Base-by-base conservation (phyloP, 2,888 invertebrate species). In the Andrena haemorrhoa region DNA sequence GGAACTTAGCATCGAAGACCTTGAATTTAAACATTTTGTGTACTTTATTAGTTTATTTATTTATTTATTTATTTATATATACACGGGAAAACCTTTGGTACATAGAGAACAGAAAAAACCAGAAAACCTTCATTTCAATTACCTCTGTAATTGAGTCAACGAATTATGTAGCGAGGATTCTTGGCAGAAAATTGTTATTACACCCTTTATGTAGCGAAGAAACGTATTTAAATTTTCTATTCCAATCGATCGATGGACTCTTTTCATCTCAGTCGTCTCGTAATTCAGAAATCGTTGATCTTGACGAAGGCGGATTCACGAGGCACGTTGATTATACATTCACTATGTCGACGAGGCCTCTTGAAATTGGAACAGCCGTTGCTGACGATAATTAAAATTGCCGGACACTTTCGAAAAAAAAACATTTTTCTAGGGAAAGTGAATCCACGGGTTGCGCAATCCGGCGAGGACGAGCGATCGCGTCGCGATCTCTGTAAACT, bases 341-440 rank as follows among this genome's bases (percentile, higher is more conserved):
- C 31, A 61, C 0, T n/a, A 2, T 6, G n/a, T 10, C 3, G 4
- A 23, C 26, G 33, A 61, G 6, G 4, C n/a, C 23, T 10, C 23
- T 58, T 2, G 35, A 7, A 33, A n/a, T 12, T 6, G 29, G 33
- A 60, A 12, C n/a, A 7, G 1, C 23, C 23, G n/a, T 20, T 12
- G 16, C 23, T 31, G 12, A 7, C 10, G 26, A 63, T 20, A 73
- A 80, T 80, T 80, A 80, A 78, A 68, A 47, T 35, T 23, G 8
- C 2, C 23, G 49, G 31, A 23, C 29, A 65, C 82, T 81, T 76
- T 76, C 82, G 70, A 72, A 82, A 81, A 76, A 76, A 60, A 56
- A 41, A 26, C n/a, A 78, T 74, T 51, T 82, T 82, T 83, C 79
- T 71, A 58, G 84, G 83, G 84, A 84, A 84, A 84, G 84, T 79